Conservation (phyloP, 2,888 invertebrate genomes). For the Seira ritae region DNA sequence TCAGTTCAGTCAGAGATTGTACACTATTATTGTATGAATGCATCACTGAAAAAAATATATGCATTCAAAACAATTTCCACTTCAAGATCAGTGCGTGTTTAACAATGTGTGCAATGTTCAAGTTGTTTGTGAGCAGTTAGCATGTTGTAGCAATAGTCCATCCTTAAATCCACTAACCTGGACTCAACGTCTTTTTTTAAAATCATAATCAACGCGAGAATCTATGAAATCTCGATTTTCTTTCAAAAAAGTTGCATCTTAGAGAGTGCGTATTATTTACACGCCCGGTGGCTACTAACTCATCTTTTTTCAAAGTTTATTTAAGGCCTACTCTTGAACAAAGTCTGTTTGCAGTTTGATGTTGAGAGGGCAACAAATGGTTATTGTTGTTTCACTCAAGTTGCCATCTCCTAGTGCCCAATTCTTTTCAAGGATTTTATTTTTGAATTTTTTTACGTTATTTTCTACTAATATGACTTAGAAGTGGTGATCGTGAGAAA, state of each 20-base stretch:
- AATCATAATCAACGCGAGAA: not conserved
- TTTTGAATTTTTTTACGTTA: not conserved
- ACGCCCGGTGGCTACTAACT: slow-evolving; percentile 33
- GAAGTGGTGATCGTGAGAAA: slow-evolving; percentile 15
- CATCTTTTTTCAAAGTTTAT: slow-evolving; percentile 53
- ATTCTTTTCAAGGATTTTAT: slow-evolving; percentile 10
- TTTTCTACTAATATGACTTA: slow-evolving; percentile 53
- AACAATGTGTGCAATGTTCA: not conserved
- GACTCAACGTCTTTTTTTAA: slow-evolving; percentile 42
- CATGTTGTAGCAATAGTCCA: slow-evolving; percentile 26
- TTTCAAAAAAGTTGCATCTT: not conserved
- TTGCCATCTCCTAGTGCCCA: slow-evolving; percentile 29
- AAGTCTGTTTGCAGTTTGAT: slow-evolving; percentile 46
- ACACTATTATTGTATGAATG: not conserved
- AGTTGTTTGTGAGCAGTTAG: too few relatives aligned
- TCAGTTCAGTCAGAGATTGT: slow-evolving; percentile 32
- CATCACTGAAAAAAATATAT: slow-evolving; percentile 20
- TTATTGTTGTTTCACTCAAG: slow-evolving; percentile 32
- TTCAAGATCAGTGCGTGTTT: slow-evolving; percentile 48
- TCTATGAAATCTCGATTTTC: not conserved
- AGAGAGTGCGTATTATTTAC: not conserved
- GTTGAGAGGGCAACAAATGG: slow-evolving; percentile 49
- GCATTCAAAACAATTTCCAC: slow-evolving; percentile 25
- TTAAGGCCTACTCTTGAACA: slow-evolving; percentile 42
- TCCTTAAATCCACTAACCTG: slow-evolving; percentile 53